A percentile compares a stretch with the other conserved stretches of the same genome.
phyloP scores from a whole-genome alignment of 1,140 invertebrate genomes.

The Lordiphosa mommai region DNA sequence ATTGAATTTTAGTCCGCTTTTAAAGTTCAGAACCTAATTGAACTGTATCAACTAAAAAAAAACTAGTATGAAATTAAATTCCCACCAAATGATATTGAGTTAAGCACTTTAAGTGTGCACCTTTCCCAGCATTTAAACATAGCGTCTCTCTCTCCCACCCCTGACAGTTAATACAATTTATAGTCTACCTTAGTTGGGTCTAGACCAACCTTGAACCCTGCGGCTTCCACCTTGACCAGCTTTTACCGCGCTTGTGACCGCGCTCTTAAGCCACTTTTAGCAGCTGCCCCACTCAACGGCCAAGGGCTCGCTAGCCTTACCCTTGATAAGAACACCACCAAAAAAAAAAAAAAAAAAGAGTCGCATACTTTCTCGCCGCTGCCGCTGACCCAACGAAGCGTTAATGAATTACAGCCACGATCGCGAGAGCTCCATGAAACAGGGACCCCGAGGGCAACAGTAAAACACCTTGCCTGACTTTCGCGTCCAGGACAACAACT shows the following conservation, averaged over 20 bases:
- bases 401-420: slow-evolving; percentile 74
- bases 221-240: slow-evolving; percentile 3
- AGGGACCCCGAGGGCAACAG: slow-evolving; percentile 31
- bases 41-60: too few species aligned
- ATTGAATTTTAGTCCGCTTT: too few species aligned
- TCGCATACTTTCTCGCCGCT: slow-evolving; percentile 66
- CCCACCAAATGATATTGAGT: too few species aligned
- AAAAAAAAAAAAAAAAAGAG: slow-evolving; percentile 32
- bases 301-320: slow-evolving; percentile 2
- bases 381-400: slow-evolving; percentile 59
- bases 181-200: too few species aligned
- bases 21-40: too few species aligned
- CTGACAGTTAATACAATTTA: too few species aligned
- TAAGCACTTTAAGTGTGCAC: too few species aligned
- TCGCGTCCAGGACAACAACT: slow-evolving; percentile 65
- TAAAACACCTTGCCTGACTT: slow-evolving; percentile 54
- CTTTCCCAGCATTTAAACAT: too few species aligned
- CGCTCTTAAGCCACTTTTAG: too few species aligned
- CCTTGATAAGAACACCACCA: background rate
- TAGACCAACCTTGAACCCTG: slow-evolving; percentile 1
- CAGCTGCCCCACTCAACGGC: background rate
- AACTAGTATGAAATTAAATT: too few species aligned
- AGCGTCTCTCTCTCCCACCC: too few species aligned
- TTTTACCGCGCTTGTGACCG: slow-evolving; percentile 5
- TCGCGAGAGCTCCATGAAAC: slow-evolving; percentile 29